Percentiles rank a stretch among this genome's conserved stretches.
Evolutionary conservation across 2,888 invertebrate genomes (phyloP).

Genomic region (Ectemnius continuus): DNA sequence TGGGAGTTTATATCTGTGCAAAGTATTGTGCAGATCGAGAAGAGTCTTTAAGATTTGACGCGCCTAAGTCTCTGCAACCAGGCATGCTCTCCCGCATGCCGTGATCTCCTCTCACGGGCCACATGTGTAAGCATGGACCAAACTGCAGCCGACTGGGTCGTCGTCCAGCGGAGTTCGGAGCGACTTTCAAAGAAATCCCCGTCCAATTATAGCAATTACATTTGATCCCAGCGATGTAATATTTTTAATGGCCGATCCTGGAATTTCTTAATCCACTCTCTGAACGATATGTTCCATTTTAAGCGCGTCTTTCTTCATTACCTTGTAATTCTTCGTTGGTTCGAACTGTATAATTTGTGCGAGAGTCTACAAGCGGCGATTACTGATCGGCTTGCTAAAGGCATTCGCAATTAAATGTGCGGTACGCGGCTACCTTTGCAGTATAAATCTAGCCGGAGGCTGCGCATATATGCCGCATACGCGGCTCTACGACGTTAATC

Average conservation of each 20-base stretch:
- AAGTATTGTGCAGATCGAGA: too few relatives aligned
- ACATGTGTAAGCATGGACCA: not conserved
- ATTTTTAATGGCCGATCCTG: too few relatives aligned
- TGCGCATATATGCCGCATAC: slow-evolving; percentile 33
- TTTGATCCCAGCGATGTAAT: too few relatives aligned
- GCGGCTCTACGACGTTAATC: slow-evolving; percentile 47
- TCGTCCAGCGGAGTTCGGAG: too few relatives aligned
- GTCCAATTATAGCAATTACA: too few relatives aligned
- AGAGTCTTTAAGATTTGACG: not conserved
- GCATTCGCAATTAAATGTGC: slow-evolving; percentile 66
- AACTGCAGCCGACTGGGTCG: too few relatives aligned
- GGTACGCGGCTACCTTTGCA: slow-evolving; percentile 45
- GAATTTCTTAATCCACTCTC: too few relatives aligned
- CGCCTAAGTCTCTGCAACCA: slow-evolving; percentile 63
- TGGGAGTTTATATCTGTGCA: too few relatives aligned
- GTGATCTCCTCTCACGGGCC: slow-evolving; percentile 9
- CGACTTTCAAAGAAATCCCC: too few relatives aligned
- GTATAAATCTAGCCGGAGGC: slow-evolving; percentile 56
- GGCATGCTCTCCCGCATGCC: slow-evolving; percentile 32
- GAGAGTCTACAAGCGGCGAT: slow-evolving; percentile 56
- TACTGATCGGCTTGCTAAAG: slow-evolving; percentile 57
- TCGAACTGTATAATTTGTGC: slow-evolving; percentile 55
- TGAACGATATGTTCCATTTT: too few relatives aligned
- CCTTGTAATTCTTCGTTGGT: too few relatives aligned
- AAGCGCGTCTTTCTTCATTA: too few relatives aligned